Conservation (phyloP, 2,888 invertebrate species). For the Blastobasis adustella region DNA sequence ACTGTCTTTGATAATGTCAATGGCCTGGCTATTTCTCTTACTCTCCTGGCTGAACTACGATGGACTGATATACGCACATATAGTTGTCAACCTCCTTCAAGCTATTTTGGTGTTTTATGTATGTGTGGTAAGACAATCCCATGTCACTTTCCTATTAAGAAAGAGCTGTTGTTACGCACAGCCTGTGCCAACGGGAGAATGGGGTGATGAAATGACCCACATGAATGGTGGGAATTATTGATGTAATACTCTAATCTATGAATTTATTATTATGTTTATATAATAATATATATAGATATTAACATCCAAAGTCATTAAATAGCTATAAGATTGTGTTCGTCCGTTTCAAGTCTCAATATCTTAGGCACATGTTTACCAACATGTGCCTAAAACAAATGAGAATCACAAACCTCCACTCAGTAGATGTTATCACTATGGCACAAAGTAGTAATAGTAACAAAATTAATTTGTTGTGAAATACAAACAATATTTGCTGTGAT, state of each 20-base stretch:
- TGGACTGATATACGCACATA: constrained; percentile 82
- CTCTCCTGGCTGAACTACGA: constrained; percentile 85
- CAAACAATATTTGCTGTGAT: no score
- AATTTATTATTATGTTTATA: neutral
- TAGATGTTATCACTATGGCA: no score
- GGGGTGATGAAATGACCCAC: constrained; percentile 93
- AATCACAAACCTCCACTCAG: no score
- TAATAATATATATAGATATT: no score
- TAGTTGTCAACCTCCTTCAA: constrained; percentile 84
- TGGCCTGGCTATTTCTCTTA: constrained; percentile 84
- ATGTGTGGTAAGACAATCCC: constrained; percentile 84
- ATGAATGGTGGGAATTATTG: constrained; percentile 81
- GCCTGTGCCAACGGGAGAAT: constrained; percentile 83
- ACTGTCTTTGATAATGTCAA: constrained; percentile 82
- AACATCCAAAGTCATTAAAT: no score
- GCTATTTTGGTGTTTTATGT: constrained; percentile 84
- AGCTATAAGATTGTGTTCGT: no score
- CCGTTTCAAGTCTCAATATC: no score
- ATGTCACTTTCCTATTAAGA: constrained; percentile 84
- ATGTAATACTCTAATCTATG: neutral
- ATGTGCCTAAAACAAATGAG: no score
- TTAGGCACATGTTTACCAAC: no score
- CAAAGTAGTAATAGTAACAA: no score
- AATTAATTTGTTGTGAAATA: no score
- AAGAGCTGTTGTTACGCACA: constrained; percentile 88